Conservation (phyloP, 2,113 vertebrate species). For the human region GRCh38 chr5:75009501-75010000, state of each 20-base stretch:
- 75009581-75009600: neutral
- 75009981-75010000: neutral
- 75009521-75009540: neutral
- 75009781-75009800: neutral
- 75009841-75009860: neutral
- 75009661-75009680: neutral
- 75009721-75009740: neutral
- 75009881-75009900: neutral
- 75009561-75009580: neutral
- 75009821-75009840: neutral
- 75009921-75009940: rapidly evolving
- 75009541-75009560: neutral
- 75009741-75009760: neutral
- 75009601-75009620: neutral
- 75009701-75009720: neutral
- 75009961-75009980: neutral
- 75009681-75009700: neutral
- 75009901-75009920: neutral
- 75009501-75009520: neutral
- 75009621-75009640: neutral
- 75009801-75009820: neutral
- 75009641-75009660: neutral
- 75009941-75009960: neutral
- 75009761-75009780: neutral
- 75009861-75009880: neutral